Evolutionary conservation across 1,140 invertebrate genomes (phyloP).

Genomic region (Ceratoteleas bidentatus): DNA sequence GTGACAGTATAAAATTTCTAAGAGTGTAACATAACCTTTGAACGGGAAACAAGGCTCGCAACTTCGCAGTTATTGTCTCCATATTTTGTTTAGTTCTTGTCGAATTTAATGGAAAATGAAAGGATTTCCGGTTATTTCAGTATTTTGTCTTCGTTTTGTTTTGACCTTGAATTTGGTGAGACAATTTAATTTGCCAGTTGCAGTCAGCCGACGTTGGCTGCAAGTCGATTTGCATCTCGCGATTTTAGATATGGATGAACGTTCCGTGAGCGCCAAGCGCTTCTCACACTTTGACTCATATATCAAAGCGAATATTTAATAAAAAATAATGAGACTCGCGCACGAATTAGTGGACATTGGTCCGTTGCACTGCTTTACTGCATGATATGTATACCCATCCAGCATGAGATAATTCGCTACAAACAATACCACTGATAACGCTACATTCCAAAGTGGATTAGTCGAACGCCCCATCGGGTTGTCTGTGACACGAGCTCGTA

Average conservation of each 20-base stretch:
- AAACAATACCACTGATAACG: conserved; percentile 49
- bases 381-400: conserved; percentile 16
- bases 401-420: conserved; percentile 34
- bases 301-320: conserved; percentile 53
- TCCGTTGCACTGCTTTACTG: conserved; percentile 2
- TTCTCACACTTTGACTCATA: conserved; percentile 52
- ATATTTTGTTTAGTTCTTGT: too few species aligned
- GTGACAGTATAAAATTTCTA: too few species aligned
- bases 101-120: too few species aligned
- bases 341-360: conserved; percentile 13
- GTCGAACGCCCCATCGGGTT: conserved; percentile 13
- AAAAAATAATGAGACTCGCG: conserved; percentile 31
- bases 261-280: conserved; percentile 25
- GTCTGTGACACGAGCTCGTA: conserved; percentile 14
- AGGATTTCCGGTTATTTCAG: not conserved
- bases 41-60: too few species aligned
- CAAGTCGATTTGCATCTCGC: conserved; percentile 64
- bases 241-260: conserved; percentile 59
- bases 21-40: too few species aligned
- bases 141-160: conserved; percentile 7
- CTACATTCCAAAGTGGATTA: conserved; percentile 36
- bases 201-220: conserved; percentile 49
- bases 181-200: conserved; percentile 68
- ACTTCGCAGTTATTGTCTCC: too few species aligned
- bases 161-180: conserved; percentile 56